These are phyloP conservation scores for Pardosa pseudoannulata DNA, from an alignment of 2,888 invertebrate genomes.

Conservation along the genomic window DNA sequence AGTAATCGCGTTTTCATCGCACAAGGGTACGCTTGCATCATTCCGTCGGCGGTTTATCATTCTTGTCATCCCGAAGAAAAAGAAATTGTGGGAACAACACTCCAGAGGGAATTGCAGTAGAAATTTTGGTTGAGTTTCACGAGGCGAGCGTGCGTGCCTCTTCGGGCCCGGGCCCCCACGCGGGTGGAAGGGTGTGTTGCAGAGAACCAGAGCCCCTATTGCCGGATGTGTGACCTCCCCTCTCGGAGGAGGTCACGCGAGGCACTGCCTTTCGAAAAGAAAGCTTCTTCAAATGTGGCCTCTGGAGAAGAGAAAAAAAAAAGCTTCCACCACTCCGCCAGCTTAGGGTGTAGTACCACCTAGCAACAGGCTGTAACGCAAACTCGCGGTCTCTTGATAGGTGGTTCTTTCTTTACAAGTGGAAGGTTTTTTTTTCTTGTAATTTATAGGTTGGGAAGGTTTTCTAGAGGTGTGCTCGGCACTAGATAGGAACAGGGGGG, in stretches of 20 bases:
- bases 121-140: background rate
- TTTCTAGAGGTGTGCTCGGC: too few relatives aligned
- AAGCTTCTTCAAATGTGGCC: too few relatives aligned
- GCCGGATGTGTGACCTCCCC: background rate
- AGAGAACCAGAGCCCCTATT: background rate
- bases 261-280: background rate
- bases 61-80: background rate
- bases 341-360: background rate
- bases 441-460: too few relatives aligned
- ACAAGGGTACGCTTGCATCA: background rate
- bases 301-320: background rate
- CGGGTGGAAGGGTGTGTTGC: background rate
- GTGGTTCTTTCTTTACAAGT: too few relatives aligned
- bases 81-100: too few relatives aligned
- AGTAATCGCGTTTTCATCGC: too few relatives aligned
- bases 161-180: background rate
- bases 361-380: background rate
- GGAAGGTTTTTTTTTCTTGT: too few relatives aligned
- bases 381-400: background rate
- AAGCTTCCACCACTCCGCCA: background rate
- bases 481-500: too few relatives aligned
- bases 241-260: background rate
- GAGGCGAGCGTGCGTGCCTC: background rate
- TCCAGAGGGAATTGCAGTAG: background rate
- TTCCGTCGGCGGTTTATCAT: background rate